Evolutionary conservation across 2,797 vertebrate species (phyloP).

Genomic region (Sebastes hubbsi): DNA sequence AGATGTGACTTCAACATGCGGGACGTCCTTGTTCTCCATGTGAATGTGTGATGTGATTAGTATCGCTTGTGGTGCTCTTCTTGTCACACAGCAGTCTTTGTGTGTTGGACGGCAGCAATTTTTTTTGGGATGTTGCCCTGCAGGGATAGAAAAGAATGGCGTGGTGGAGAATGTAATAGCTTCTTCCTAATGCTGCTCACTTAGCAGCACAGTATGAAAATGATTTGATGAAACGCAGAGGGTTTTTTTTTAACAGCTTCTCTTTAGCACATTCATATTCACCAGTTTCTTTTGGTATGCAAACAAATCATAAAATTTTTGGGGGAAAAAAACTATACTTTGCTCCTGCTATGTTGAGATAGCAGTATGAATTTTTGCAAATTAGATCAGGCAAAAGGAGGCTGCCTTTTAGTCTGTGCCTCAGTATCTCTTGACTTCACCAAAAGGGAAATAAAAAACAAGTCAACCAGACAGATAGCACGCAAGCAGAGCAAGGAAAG

Average conservation of each 20-base stretch:
- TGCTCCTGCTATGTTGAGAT: neutral
- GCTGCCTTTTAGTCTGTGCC: neutral
- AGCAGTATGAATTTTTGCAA: neutral
- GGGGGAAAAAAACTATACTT: neutral
- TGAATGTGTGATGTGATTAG: slow-evolving; percentile 28
- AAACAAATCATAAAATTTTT: slow-evolving; percentile 7
- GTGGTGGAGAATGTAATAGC: slow-evolving; percentile 17
- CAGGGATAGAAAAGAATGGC: neutral
- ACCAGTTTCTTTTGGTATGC: neutral
- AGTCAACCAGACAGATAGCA: slow-evolving; percentile 41
- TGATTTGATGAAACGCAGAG: slow-evolving; percentile 8
- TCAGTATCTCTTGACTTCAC: slow-evolving; percentile 23
- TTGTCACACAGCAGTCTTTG: slow-evolving; percentile 23
- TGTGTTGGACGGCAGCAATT: neutral
- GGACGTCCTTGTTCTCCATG: neutral
- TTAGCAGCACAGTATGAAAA: slow-evolving; percentile 12
- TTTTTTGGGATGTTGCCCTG: neutral
- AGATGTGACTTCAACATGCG: neutral
- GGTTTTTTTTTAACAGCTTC: neutral
- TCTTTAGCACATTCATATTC: neutral
- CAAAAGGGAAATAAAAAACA: slow-evolving; percentile 46
- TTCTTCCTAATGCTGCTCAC: slow-evolving; percentile 15
- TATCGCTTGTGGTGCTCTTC: slow-evolving; percentile 14
- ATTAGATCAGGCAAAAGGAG: neutral
- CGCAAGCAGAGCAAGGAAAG: slow-evolving; percentile 12